These are phyloP conservation scores for Nothoprocta pentlandii DNA, from an alignment of 2,113 vertebrate species.

Conservation along the genomic window DNA sequence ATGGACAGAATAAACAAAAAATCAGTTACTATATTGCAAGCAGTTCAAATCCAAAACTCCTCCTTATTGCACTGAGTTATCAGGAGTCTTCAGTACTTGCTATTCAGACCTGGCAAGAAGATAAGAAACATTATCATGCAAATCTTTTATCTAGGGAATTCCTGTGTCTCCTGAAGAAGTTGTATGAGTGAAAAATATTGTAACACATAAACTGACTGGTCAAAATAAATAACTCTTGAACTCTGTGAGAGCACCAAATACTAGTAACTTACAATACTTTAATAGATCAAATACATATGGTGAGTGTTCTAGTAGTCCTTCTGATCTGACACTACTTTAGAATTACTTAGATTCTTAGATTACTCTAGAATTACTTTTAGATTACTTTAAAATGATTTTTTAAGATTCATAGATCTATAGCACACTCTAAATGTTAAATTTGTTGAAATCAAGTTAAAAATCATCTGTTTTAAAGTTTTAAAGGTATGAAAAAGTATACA, in stretches of 20 bases:
- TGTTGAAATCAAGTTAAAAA: neutral
- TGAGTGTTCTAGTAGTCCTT: neutral
- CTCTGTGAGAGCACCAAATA: neutral
- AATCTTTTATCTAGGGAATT: neutral
- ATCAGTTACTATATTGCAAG: neutral
- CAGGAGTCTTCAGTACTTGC: neutral
- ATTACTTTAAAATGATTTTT: neutral
- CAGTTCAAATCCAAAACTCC: neutral
- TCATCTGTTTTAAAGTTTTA: neutral
- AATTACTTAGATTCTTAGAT: too few species aligned
- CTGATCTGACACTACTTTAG: neutral
- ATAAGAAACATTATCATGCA: neutral
- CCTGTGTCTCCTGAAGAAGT: neutral
- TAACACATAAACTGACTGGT: fast-evolving
- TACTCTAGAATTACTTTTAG: too few species aligned
- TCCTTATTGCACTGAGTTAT: fast-evolving
- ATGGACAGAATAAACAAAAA: neutral
- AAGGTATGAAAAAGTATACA: neutral
- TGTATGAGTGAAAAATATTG: neutral
- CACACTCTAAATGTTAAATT: neutral
- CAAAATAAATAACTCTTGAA: neutral
- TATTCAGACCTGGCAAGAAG: neutral
- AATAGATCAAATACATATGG: neutral
- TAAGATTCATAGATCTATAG: neutral
- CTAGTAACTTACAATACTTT: neutral